Percentiles rank a stretch among this genome's conserved stretches.
phyloP scores from a whole-genome alignment of 2,888 invertebrate genomes.

The Perdita meconis region DNA sequence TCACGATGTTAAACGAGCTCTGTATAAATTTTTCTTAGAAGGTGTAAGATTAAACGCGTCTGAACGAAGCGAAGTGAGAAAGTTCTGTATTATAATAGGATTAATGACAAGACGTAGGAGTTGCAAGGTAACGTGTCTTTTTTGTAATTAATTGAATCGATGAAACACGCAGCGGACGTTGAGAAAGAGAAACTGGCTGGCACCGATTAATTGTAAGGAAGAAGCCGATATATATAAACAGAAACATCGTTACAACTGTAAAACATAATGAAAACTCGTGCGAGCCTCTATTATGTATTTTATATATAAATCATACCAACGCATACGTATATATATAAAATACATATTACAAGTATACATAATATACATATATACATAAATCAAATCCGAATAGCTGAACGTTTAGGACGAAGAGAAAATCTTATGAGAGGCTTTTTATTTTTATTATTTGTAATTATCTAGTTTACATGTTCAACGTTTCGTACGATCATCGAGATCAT shows the following conservation, averaged over 20 bases:
- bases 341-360: slow-evolving; percentile 57
- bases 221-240: slow-evolving; percentile 51
- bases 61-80: slow-evolving; percentile 73
- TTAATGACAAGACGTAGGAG: slow-evolving; percentile 80
- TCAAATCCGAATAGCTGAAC: slow-evolving; percentile 78
- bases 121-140: slow-evolving; percentile 77
- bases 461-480: slow-evolving; percentile 81
- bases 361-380: slow-evolving; percentile 71
- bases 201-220: slow-evolving; percentile 55
- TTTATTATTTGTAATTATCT: slow-evolving; percentile 82
- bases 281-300: slow-evolving; percentile 83
- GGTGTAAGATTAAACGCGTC: slow-evolving; percentile 77
- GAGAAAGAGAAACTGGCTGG: slow-evolving; percentile 61
- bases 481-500: slow-evolving; percentile 79
- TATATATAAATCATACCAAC: slow-evolving; percentile 80
- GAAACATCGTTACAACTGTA: slow-evolving; percentile 29
- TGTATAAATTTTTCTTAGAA: slow-evolving; percentile 80
- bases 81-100: slow-evolving; percentile 81
- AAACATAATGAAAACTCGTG: slow-evolving; percentile 70
- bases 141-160: slow-evolving; percentile 81
- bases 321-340: slow-evolving; percentile 67
- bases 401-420: slow-evolving; percentile 77
- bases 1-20: slow-evolving; percentile 78
- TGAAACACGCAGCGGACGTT: slow-evolving; percentile 57
- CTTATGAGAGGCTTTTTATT: slow-evolving; percentile 82